Base-by-base conservation (phyloP, 2,113 vertebrate species). In the Hoplias malabaricus region DNA sequence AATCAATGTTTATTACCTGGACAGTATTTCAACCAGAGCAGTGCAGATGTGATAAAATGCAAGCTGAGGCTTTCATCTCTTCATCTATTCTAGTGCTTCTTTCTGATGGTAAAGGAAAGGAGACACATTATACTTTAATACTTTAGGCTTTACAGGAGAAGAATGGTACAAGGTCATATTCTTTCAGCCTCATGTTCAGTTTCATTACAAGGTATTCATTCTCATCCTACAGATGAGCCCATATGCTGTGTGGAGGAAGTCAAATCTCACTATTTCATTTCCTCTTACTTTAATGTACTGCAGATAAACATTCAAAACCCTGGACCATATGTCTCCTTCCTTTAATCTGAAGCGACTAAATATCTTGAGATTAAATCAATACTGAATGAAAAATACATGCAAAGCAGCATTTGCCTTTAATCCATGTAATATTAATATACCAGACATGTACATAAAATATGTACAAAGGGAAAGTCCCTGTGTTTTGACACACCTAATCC, bases 1-100 rank as follows among this genome's bases (percentile, higher is more conserved):
- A 34, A 77, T 77, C 65, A 46, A 48, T 69, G 48, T 61, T 69
- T 77, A 68, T 77, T 59, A 59, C 50, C 5, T 8, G 42, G 27
- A 34, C 50, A 33, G n/a, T 42, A 59, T 69, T 56, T 68, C 38
- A 69, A 14, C 38, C 40, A 21, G 56, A 42, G 38, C 65, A 59
- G 11, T 46, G 53, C 36, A 68, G 63, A 43, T 21, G 50, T 50
- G 19, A 76, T 66, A 76, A 67, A 46, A 42, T 43, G 21, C 63
- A 68, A 31, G 27, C 11, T 21, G 1, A 9, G 19, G 4, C 36
- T 57, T 19, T 68, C 27, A 31, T 2, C 16, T 54, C 14, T 11
- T 7, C 27, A 14, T 63, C 14, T 33, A 36, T 8, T 57, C 38
- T 5, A 23, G 23, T 56, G 25, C 27, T n/a, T 69, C 10, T 16